A percentile compares a stretch with the other conserved stretches of the same genome.
These are phyloP conservation scores for Tolmerus cingulatus DNA, from an alignment of 2,888 invertebrate genomes.

Conservation along the genomic window DNA sequence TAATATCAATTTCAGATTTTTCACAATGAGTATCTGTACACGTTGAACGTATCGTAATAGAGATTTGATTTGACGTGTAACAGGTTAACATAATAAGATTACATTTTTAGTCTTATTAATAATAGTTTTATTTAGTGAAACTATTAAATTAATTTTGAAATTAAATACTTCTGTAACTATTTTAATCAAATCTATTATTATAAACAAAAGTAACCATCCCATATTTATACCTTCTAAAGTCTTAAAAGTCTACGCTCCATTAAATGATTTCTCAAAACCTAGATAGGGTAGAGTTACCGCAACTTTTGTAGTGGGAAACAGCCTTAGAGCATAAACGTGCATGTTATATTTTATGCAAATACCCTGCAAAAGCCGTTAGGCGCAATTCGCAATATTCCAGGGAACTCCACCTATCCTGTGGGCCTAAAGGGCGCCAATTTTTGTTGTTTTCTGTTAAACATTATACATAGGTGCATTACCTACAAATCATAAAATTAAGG, in stretches of 20 bases:
- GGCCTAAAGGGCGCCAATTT: background rate
- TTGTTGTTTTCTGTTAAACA: background rate
- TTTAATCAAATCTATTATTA: no score
- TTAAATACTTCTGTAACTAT: no score
- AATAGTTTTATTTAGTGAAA: no score
- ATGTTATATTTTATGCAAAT: background rate
- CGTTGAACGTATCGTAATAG: no score
- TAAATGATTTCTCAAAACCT: background rate
- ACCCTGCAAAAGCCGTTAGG: background rate
- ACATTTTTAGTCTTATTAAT: no score
- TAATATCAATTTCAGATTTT: no score
- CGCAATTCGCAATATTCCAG: background rate
- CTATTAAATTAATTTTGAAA: no score
- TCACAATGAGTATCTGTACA: no score
- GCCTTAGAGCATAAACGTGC: background rate
- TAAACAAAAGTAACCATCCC: no score
- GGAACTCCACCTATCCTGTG: background rate
- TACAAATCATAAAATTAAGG: constrained; percentile 41
- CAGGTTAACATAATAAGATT: no score
- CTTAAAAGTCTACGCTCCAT: background rate
- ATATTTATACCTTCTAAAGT: background rate
- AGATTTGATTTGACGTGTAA: no score
- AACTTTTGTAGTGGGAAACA: background rate
- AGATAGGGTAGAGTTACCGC: background rate
- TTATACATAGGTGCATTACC: background rate